Evolutionary conservation across 2,797 vertebrate genomes (phyloP).

Genomic region (Melanotaenia parkinsoni): DNA sequence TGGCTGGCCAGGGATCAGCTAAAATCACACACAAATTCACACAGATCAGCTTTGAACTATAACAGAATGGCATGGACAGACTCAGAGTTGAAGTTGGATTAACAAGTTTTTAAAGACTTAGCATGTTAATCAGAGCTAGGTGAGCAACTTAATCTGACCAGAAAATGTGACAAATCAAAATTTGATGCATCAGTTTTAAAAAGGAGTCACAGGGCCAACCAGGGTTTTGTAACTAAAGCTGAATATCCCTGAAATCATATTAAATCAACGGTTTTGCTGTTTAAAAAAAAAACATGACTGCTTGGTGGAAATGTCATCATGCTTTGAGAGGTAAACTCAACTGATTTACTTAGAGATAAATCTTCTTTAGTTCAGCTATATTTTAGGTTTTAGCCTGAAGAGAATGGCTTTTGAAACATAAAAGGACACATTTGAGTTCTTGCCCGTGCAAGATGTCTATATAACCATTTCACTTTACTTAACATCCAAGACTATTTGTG

Average conservation of each 20-base stretch:
- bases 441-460: background rate
- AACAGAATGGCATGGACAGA: background rate
- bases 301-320: background rate
- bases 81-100: background rate
- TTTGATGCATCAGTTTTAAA: background rate
- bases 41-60: background rate
- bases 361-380: background rate
- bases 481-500: background rate
- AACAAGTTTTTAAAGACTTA: background rate
- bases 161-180: background rate
- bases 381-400: background rate
- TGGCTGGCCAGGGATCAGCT: slow-evolving; percentile 83
- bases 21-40: background rate
- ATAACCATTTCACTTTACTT: background rate
- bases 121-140: background rate
- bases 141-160: background rate
- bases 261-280: background rate
- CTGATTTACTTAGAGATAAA: background rate
- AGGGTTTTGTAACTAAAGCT: background rate
- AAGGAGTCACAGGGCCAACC: slow-evolving; percentile 1
- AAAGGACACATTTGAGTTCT: background rate
- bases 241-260: background rate
- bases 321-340: background rate
- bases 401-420: background rate
- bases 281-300: background rate